Percentiles rank a stretch among this genome's conserved stretches.
Evolutionary conservation across 2,113 vertebrate genomes (phyloP).

Genomic region (Sinocyclocheilus anophthalmus): DNA sequence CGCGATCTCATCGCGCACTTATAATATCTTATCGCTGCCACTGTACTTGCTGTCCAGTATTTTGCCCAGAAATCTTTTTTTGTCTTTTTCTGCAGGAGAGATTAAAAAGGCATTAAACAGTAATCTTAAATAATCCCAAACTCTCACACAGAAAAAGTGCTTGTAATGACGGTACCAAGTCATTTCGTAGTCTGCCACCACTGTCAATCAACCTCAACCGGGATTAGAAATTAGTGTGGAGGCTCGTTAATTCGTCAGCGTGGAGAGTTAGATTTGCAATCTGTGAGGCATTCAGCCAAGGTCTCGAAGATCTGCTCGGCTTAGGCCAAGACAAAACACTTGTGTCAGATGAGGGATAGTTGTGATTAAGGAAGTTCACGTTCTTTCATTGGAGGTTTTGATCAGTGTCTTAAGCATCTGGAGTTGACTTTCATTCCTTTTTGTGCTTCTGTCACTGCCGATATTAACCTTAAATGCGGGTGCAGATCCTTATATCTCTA

Average conservation of each 20-base stretch:
- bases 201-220: constrained; percentile 77
- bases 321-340: constrained; percentile 58
- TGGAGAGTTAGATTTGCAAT: constrained; percentile 51
- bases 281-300: constrained; percentile 43
- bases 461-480: constrained; percentile 46
- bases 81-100: constrained; percentile 82
- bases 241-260: constrained; percentile 60
- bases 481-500: constrained; percentile 47
- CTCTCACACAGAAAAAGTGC: constrained; percentile 84
- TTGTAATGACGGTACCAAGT: constrained; percentile 87
- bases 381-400: constrained; percentile 56
- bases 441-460: constrained; percentile 39
- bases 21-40: constrained; percentile 79
- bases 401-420: constrained; percentile 51
- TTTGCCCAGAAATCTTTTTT: constrained; percentile 87
- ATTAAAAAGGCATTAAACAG: constrained; percentile 95
- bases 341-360: constrained; percentile 57
- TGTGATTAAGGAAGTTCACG: constrained; percentile 56
- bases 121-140: constrained; percentile 97
- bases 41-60: constrained; percentile 83
- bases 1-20: constrained; percentile 72
- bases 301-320: constrained; percentile 44
- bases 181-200: constrained; percentile 77
- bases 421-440: constrained; percentile 46
- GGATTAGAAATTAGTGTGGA: constrained; percentile 66